phyloP scores from a whole-genome alignment of 2,797 vertebrate genomes.

The Echiichthys vipera region DNA sequence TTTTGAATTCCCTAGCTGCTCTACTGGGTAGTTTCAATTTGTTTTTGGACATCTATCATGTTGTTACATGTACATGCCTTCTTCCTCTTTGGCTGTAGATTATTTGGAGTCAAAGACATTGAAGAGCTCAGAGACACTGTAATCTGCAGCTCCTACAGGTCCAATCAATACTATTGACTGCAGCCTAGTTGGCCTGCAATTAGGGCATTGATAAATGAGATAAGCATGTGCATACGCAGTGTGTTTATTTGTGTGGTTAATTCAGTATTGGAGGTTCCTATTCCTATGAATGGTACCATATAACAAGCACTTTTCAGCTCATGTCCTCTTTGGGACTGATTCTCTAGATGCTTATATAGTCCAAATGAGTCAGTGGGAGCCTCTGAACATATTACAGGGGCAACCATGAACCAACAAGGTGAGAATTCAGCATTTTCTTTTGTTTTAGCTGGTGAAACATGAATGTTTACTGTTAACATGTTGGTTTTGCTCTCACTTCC shows the following conservation, averaged over 20 bases:
- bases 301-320: conserved; percentile 42
- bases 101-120: conserved; percentile 30
- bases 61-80: background rate
- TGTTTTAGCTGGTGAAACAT: background rate
- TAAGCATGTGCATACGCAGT: conserved; percentile 26
- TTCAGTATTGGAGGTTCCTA: conserved; percentile 41
- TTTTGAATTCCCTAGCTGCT: background rate
- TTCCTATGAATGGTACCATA: conserved; percentile 48
- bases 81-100: background rate
- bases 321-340: conserved; percentile 42
- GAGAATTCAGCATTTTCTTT: background rate
- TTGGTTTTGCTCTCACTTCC: background rate
- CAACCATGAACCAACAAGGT: background rate
- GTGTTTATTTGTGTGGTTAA: conserved; percentile 42
- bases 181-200: conserved; percentile 50
- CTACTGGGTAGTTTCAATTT: background rate
- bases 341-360: background rate
- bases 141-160: conserved; percentile 33
- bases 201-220: conserved; percentile 68
- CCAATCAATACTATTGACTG: conserved; percentile 63
- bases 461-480: background rate
- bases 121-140: conserved; percentile 32
- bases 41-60: background rate
- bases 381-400: background rate
- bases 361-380: conserved; percentile 1